phyloP scores from a whole-genome alignment of 1,140 invertebrate species.

The Scaptomyza montana region DNA sequence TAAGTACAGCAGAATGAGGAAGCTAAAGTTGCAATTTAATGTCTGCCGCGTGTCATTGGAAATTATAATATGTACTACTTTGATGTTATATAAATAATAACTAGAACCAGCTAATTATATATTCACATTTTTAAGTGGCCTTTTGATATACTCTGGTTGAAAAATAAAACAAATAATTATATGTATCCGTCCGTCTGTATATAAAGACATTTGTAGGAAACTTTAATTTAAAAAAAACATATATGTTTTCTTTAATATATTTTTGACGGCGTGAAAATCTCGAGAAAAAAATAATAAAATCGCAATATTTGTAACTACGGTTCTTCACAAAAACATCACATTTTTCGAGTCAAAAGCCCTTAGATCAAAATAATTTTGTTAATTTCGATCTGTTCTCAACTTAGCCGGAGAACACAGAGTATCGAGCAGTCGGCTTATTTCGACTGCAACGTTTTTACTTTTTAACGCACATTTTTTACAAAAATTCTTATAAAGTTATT shows the following conservation, averaged over 20 bases:
- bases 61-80: conserved; percentile 18
- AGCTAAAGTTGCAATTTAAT: neutral
- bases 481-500: conserved; percentile 12
- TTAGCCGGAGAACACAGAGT: neutral
- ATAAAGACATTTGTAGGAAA: neutral
- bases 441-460: conserved; percentile 4
- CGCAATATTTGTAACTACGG: no score
- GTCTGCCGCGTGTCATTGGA: conserved; percentile 15
- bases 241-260: neutral
- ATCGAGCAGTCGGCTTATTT: neutral
- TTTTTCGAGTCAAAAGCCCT: neutral
- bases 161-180: neutral
- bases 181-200: neutral
- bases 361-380: neutral
- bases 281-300: neutral
- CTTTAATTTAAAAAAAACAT: neutral
- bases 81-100: conserved; percentile 31
- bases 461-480: conserved; percentile 41
- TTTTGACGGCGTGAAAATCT: neutral
- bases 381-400: no score
- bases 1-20: conserved; percentile 3
- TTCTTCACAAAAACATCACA: neutral
- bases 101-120: conserved; percentile 15
- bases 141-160: conserved; percentile 5
- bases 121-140: conserved; percentile 23